phyloP scores from a whole-genome alignment of 2,888 invertebrate species.

The Hypomecis atomaria region DNA sequence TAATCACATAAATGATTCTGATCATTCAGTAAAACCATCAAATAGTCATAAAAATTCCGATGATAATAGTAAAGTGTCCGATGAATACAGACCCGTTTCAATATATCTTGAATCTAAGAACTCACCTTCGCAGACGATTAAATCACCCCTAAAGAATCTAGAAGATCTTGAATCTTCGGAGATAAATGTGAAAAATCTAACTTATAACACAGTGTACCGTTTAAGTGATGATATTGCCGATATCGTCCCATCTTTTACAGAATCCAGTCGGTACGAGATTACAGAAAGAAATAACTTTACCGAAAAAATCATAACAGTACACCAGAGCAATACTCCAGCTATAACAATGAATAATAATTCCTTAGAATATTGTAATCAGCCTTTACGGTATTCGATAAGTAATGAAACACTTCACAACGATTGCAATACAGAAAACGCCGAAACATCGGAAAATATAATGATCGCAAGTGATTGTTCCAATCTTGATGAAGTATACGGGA shows the following conservation, averaged over 20 bases:
- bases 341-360: neutral
- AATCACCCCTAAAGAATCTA: neutral
- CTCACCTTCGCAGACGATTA: neutral
- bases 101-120: neutral
- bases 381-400: neutral
- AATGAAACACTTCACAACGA: neutral
- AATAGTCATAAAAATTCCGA: neutral
- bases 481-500: constrained; percentile 46
- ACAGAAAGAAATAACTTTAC: neutral
- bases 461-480: constrained; percentile 13
- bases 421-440: neutral
- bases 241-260: neutral
- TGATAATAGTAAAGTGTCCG: neutral
- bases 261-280: neutral
- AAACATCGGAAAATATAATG: neutral
- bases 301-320: neutral
- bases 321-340: neutral
- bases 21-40: constrained; percentile 35
- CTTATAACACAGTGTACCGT: too few species aligned
- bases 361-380: neutral
- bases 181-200: neutral
- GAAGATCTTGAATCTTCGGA: neutral
- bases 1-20: constrained; percentile 41
- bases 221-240: too few species aligned
- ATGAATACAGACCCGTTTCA: constrained; percentile 16